Evolutionary conservation across 2,888 invertebrate species (phyloP).

Genomic region (Orthonychiurus folsomi): DNA sequence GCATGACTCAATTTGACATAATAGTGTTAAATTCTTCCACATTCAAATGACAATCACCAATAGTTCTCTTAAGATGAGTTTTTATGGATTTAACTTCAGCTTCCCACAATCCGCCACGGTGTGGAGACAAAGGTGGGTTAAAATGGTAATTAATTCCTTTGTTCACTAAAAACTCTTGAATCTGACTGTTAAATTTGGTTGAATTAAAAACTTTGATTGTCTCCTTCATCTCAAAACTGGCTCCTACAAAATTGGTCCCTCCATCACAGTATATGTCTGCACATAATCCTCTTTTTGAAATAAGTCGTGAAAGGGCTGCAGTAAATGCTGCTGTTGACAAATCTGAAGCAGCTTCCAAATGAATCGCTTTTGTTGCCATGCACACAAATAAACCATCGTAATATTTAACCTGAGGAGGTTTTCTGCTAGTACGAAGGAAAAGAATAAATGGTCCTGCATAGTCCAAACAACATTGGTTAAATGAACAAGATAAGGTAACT

Average conservation of each 20-base stretch:
- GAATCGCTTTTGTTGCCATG: conserved; percentile 19
- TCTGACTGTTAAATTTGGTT: background rate
- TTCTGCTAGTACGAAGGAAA: background rate
- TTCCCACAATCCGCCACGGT: background rate
- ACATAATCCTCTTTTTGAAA: conserved; percentile 14
- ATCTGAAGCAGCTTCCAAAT: conserved; percentile 23
- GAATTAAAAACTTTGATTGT: background rate
- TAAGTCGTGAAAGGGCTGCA: conserved; percentile 18
- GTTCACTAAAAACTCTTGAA: background rate
- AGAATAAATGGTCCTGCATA: conserved; percentile 40
- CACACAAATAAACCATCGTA: conserved; percentile 23
- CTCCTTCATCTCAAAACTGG: conserved; percentile 18
- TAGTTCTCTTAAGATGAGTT: background rate
- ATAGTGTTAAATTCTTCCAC: conserved; percentile 2
- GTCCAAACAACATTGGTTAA: conserved; percentile 41
- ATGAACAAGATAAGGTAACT: conserved; percentile 39
- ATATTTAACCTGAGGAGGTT: conserved; percentile 6
- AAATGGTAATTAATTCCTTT: background rate
- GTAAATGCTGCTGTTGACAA: conserved; percentile 24
- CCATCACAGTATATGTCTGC: conserved; percentile 23
- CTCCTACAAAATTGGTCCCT: conserved; percentile 30
- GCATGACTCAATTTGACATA: background rate
- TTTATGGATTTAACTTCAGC: background rate
- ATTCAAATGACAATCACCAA: background rate
- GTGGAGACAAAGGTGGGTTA: background rate